Conservation (phyloP, 64 coral and sea anemone species). For the Acropora tenuis region DNA sequence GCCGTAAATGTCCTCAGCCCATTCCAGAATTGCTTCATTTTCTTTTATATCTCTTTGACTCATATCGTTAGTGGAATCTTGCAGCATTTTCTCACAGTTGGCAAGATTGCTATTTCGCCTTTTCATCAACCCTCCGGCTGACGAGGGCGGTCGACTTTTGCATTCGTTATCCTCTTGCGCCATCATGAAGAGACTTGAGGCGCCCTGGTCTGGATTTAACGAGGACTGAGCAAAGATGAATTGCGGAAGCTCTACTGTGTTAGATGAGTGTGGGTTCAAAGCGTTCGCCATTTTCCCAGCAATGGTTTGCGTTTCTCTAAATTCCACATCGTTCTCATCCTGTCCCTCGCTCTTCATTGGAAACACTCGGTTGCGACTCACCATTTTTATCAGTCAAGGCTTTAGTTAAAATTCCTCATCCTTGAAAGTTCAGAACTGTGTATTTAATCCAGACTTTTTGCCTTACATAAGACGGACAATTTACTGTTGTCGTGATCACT, state of each 20-base stretch:
- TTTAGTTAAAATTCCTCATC: too few relatives aligned
- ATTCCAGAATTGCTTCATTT: constrained; percentile 19
- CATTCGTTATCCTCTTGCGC: not conserved
- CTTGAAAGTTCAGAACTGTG: too few relatives aligned
- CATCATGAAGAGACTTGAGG: not conserved
- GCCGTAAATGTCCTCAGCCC: not conserved
- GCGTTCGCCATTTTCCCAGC: not conserved
- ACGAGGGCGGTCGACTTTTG: not conserved
- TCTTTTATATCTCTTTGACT: not conserved
- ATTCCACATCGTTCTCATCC: not conserved
- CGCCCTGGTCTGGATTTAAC: not conserved
- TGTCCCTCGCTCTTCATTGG: constrained; percentile 10
- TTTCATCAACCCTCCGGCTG: not conserved
- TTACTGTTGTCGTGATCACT: not conserved
- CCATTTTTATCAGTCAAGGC: not conserved
- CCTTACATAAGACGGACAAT: too few relatives aligned
- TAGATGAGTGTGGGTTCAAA: not conserved
- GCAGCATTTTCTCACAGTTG: constrained; percentile 33
- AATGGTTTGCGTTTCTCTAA: not conserved
- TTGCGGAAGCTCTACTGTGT: constrained; percentile 7
- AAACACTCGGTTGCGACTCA: constrained; percentile 17
- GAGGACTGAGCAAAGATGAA: not conserved
- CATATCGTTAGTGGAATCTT: not conserved
- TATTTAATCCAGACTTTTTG: too few relatives aligned
- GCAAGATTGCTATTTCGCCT: constrained; percentile 24